Percentiles rank a stretch among this genome's conserved stretches.
phyloP scores from a whole-genome alignment of 2,113 vertebrate genomes.

The Gymnobelideus leadbeateri region DNA sequence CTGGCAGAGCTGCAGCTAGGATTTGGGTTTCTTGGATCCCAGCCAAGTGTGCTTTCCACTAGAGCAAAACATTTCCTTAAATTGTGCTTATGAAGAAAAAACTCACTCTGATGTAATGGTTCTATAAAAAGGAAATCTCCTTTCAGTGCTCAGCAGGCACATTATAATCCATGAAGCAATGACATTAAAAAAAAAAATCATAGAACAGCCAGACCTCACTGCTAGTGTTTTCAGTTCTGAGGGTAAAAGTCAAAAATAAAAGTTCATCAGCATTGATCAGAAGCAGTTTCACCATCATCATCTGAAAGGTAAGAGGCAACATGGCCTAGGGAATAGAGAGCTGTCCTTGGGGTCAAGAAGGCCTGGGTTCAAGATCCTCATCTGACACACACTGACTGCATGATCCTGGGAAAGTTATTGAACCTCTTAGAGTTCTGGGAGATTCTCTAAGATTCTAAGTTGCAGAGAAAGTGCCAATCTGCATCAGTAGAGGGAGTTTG shows the following conservation, averaged over 20 bases:
- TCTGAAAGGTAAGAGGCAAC: not conserved
- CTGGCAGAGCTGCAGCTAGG: slow-evolving; percentile 33
- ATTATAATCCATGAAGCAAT: slow-evolving; percentile 46
- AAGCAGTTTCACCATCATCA: slow-evolving; percentile 14
- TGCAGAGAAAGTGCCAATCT: not conserved
- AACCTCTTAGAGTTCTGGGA: not conserved
- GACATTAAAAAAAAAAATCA: slow-evolving; percentile 31
- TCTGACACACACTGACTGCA: not conserved
- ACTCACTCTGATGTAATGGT: slow-evolving; percentile 46
- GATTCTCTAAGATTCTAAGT: not conserved
- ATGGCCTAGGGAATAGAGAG: not conserved
- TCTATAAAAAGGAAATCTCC: slow-evolving; percentile 32
- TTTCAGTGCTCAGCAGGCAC: slow-evolving; percentile 51
- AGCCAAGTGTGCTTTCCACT: slow-evolving; percentile 50
- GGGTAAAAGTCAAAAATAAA: slow-evolving; percentile 35
- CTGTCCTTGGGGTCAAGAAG: not conserved
- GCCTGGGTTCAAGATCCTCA: not conserved
- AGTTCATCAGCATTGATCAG: slow-evolving; percentile 20
- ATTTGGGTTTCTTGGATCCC: slow-evolving; percentile 37
- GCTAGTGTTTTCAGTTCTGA: slow-evolving; percentile 43
- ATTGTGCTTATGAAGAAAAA: slow-evolving; percentile 37
- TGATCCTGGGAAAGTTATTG: not conserved
- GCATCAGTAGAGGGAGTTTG: not conserved
- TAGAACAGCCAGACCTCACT: slow-evolving; percentile 27
- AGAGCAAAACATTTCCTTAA: slow-evolving; percentile 33